Percentiles rank a stretch among this genome's conserved stretches.
phyloP scores from a whole-genome alignment of 2,113 vertebrate genomes.

The Dasypus novemcinctus region DNA sequence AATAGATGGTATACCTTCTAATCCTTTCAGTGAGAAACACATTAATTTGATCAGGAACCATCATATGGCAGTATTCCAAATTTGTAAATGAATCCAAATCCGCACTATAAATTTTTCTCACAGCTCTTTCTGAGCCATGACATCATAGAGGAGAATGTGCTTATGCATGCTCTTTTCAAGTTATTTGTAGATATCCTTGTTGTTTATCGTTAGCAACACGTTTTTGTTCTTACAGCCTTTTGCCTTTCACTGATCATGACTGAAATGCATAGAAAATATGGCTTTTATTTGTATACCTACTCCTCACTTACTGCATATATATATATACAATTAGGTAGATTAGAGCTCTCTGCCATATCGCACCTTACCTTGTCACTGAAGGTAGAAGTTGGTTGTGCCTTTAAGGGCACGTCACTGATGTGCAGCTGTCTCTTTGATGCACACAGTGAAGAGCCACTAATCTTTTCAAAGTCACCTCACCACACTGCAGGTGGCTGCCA shows the following conservation, averaged over 20 bases:
- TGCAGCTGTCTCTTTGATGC: neutral
- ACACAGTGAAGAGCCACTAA: neutral
- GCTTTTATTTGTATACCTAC: neutral
- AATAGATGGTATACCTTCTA: neutral
- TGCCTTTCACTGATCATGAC: neutral
- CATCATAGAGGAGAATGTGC: slow-evolving; percentile 20
- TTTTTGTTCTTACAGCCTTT: neutral
- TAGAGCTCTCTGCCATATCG: neutral
- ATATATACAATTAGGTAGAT: neutral
- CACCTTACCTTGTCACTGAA: neutral
- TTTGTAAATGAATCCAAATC: slow-evolving; percentile 36
- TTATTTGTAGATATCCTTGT: neutral
- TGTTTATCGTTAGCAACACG: neutral
- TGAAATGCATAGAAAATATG: neutral
- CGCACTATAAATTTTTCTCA: neutral
- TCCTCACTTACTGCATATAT: neutral
- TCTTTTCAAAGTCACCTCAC: neutral
- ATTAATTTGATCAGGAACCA: slow-evolving; percentile 1
- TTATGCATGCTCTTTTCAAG: slow-evolving; percentile 1
- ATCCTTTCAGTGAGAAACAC: neutral
- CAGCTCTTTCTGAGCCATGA: neutral
- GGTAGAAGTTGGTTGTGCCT: neutral
- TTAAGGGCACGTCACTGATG: neutral
- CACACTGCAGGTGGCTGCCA: neutral
- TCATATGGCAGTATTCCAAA: slow-evolving; percentile 39